phyloP scores from a whole-genome alignment of 2,797 vertebrate species.

The Lepus oiostolus region DNA sequence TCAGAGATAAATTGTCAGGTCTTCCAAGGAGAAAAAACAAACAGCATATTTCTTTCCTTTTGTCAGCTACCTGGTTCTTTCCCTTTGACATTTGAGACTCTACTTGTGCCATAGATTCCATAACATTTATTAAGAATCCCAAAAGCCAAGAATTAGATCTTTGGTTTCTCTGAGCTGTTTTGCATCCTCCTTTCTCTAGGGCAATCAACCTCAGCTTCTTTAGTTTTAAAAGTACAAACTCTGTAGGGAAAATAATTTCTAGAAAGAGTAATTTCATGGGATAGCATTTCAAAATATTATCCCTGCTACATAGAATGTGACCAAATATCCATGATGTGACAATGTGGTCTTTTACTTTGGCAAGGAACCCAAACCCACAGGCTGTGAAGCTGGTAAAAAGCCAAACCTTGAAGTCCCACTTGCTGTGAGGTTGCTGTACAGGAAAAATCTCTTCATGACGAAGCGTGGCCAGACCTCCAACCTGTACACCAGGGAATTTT shows the following conservation, averaged over 20 bases:
- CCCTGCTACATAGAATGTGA: not conserved
- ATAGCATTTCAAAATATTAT: not conserved
- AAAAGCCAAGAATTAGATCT: conserved; percentile 8
- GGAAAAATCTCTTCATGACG: not conserved
- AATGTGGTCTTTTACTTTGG: not conserved
- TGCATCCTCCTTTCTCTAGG: not conserved
- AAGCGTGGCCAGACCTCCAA: not conserved
- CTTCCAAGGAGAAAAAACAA: not conserved
- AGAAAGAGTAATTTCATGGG: not conserved
- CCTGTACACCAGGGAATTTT: not conserved
- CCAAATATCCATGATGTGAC: not conserved
- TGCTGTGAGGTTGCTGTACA: not conserved
- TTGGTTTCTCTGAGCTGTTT: not conserved
- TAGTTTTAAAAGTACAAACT: not conserved
- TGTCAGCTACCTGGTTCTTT: not conserved
- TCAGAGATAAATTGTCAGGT: not conserved
- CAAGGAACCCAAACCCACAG: not conserved
- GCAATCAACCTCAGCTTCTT: not conserved
- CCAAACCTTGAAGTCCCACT: not conserved
- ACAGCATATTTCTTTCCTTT: not conserved
- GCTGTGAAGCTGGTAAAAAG: not conserved
- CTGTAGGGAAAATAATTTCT: not conserved
- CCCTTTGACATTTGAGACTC: not conserved
- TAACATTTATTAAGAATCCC: not conserved
- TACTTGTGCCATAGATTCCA: not conserved